phyloP scores from a whole-genome alignment of 2,113 vertebrate species.

The Sitta europaea region DNA sequence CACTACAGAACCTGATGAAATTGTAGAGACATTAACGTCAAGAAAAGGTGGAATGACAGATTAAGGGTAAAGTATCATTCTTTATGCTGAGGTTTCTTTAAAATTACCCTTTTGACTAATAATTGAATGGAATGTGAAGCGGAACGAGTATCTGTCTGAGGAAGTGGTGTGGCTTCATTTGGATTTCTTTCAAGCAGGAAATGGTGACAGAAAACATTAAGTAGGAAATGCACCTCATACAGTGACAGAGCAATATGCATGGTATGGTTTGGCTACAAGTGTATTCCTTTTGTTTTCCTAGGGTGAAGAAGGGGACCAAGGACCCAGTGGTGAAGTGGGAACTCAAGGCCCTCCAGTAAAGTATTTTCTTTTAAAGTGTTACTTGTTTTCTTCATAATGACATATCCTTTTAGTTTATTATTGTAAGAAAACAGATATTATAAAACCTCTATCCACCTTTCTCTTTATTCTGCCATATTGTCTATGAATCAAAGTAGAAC shows the following conservation, averaged over 20 bases:
- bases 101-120: neutral
- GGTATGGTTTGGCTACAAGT: neutral
- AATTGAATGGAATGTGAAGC: neutral
- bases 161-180: neutral
- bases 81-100: neutral
- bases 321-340: conserved; percentile 84
- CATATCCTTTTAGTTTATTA: neutral
- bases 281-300: conserved; percentile 45
- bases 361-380: conserved; percentile 46
- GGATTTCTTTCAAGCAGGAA: neutral
- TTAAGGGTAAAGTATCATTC: neutral
- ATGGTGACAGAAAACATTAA: neutral
- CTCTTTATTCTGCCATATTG: neutral
- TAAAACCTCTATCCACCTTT: neutral
- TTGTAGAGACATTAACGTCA: neutral
- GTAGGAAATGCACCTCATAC: neutral
- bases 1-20: neutral
- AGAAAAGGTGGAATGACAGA: neutral
- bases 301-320: conserved; percentile 96
- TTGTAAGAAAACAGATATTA: neutral
- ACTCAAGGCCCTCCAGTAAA: conserved; percentile 88
- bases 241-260: neutral
- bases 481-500: neutral
- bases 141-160: neutral
- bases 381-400: neutral